Evolutionary conservation across 2,113 vertebrate species (phyloP).

Genomic region (Anolis carolinensis): DNA sequence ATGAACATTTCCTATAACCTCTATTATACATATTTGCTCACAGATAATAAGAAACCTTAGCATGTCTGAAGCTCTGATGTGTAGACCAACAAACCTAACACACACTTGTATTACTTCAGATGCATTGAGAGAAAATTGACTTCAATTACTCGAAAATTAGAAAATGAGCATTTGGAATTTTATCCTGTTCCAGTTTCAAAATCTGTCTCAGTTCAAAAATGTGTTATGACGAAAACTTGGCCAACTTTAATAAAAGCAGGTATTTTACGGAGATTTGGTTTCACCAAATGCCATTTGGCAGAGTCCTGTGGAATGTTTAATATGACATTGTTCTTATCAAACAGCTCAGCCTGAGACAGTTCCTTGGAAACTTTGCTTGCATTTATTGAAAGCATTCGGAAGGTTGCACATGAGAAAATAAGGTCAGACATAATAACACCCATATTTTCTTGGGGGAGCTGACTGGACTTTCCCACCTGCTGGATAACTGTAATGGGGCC

Average conservation of each 20-base stretch:
- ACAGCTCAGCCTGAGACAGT: slow-evolving; percentile 26
- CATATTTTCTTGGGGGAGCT: slow-evolving; percentile 49
- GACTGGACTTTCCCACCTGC: slow-evolving; percentile 61
- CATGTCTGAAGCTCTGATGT: slow-evolving; percentile 6
- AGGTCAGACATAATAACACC: slow-evolving; percentile 51
- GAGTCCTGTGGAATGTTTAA: slow-evolving; percentile 51
- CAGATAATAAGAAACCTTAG: not conserved
- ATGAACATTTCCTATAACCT: not conserved
- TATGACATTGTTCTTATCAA: slow-evolving; percentile 50
- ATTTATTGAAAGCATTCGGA: slow-evolving; percentile 51
- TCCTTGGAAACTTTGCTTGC: slow-evolving; percentile 14
- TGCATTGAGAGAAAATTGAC: slow-evolving; percentile 47
- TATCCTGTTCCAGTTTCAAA: slow-evolving; percentile 46
- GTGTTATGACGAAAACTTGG: not conserved
- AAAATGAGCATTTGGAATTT: slow-evolving; percentile 43
- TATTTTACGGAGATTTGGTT: slow-evolving; percentile 51
- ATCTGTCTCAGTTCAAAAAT: slow-evolving; percentile 30
- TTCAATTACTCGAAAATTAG: slow-evolving; percentile 50
- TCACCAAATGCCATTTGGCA: slow-evolving; percentile 41
- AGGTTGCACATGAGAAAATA: slow-evolving; percentile 28
- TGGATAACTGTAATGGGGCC: slow-evolving; percentile 34
- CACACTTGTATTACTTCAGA: slow-evolving; percentile 1
- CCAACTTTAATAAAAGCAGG: slow-evolving; percentile 53
- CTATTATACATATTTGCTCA: not conserved
- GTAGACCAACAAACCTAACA: not conserved